A percentile compares a stretch with the other conserved stretches of the same genome.
These are phyloP conservation scores for Malacoctenus gilli DNA, from an alignment of 2,797 vertebrate species.

Conservation along the genomic window DNA sequence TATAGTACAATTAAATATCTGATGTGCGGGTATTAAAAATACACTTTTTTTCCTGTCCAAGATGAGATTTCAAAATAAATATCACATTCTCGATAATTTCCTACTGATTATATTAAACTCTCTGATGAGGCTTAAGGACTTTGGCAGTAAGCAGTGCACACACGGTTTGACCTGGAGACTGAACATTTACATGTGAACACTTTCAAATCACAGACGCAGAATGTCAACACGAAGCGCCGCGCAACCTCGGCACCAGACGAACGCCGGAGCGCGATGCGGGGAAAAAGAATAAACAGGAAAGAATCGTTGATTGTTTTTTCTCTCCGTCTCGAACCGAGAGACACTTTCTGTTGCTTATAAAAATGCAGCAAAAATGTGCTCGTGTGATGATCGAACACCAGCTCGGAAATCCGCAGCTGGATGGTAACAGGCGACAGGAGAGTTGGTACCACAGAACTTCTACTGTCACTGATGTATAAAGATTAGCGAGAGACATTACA, in stretches of 20 bases:
- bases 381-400: too few species aligned
- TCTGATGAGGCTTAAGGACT: slow-evolving; percentile 61
- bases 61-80: slow-evolving; percentile 75
- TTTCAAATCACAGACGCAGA: slow-evolving; percentile 7
- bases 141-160: slow-evolving; percentile 71
- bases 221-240: background rate
- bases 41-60: slow-evolving; percentile 30
- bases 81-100: slow-evolving; percentile 50
- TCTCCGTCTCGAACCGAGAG: too few species aligned
- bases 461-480: slow-evolving; percentile 1
- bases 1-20: slow-evolving; percentile 62
- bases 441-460: background rate
- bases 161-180: slow-evolving; percentile 22
- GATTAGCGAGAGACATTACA: too few species aligned
- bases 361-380: too few species aligned
- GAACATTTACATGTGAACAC: background rate
- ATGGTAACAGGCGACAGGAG: too few species aligned
- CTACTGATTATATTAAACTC: slow-evolving; percentile 62
- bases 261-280: background rate
- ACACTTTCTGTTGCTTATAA: too few species aligned
- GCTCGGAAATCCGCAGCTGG: background rate
- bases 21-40: slow-evolving; percentile 63
- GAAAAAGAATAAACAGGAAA: background rate
- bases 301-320: background rate
- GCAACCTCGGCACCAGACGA: too few species aligned